Evolutionary conservation across 1,140 invertebrate genomes (phyloP), one percentile per base, ranked within the genome.

Genomic region (Drosophila nebulosa): DNA sequence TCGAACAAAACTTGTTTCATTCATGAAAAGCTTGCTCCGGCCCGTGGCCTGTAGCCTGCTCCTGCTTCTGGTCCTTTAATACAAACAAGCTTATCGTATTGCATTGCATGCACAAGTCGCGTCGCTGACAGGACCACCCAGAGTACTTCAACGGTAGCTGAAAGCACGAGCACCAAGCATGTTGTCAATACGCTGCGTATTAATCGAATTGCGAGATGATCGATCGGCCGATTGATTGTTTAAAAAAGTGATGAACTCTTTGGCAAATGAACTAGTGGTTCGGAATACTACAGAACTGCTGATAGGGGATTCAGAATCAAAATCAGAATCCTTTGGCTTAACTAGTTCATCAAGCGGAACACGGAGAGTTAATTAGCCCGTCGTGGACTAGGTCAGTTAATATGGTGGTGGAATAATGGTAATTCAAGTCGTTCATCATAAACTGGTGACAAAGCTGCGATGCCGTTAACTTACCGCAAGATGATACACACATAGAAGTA

Each of bases 381-480:
- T 26, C 9, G 52, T 12, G 35, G 39, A 14, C 24, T 32, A 32
- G 39, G 22, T 21, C 51, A 27, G 24, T 16, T 22, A 14, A 10
- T 32, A 32, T 21, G 10, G 4, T 32, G 9, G 30, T 10, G 9
- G 30, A 3, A n/a, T 53, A 61, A 26, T 58, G 65, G 80, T 85
- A 85, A 85, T 78, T 80, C 80, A 80, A 85, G 73, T 68, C 72
- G 80, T 64, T 55, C 77, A 65, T 77, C 65, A 86, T 86, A 86
- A 85, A 85, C 77, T 85, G 69, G 65, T 75, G 77, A 85, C 76
- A 85, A 86, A 84, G 80, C 76, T 80, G 64, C 53, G 53, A 39
- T 70, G 71, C 71, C 71, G 69, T 60, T 70, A 63, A 24, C 58
- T 60, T 71, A 86, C 84, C 83, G 75, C 83, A 86, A 89, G 74